Percentiles rank a stretch among this genome's conserved stretches.
phyloP scores from a whole-genome alignment of 2,888 invertebrate species.

The Platycnemis pennipes region DNA sequence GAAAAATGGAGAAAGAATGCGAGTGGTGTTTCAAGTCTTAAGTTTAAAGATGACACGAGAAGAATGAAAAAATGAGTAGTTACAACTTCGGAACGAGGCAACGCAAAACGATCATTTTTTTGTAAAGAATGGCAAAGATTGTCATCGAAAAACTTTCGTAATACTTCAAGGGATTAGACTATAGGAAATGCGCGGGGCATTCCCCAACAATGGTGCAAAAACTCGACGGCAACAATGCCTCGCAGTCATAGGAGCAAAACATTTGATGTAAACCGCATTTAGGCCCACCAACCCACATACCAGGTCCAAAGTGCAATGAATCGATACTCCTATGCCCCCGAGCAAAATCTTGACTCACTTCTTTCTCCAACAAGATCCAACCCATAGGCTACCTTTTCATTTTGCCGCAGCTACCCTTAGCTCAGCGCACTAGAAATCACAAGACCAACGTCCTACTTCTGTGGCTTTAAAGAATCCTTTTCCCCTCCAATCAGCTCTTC shows the following conservation, averaged over 20 bases:
- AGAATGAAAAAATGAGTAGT: background rate
- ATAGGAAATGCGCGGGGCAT: background rate
- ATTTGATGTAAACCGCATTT: conserved; percentile 14
- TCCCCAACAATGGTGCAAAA: background rate
- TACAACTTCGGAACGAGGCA: background rate
- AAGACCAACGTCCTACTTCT: conserved; percentile 29
- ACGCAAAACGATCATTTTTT: background rate
- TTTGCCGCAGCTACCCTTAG: background rate
- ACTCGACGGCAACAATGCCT: background rate
- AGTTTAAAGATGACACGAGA: background rate
- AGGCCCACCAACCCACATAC: background rate
- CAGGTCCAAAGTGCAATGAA: background rate
- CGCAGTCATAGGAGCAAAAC: background rate
- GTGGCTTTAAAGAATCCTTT: conserved; percentile 25
- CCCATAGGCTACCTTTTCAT: conserved; percentile 24
- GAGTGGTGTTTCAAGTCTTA: background rate
- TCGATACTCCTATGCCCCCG: background rate
- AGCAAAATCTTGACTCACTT: background rate
- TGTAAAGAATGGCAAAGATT: background rate
- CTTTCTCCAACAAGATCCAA: conserved; percentile 11
- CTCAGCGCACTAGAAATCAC: background rate
- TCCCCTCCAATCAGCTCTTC: background rate
- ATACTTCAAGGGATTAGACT: background rate
- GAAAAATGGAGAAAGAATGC: background rate
- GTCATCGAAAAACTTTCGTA: background rate